phyloP scores from a whole-genome alignment of 2,888 invertebrate genomes.

The Willowsia nigromaculata region DNA sequence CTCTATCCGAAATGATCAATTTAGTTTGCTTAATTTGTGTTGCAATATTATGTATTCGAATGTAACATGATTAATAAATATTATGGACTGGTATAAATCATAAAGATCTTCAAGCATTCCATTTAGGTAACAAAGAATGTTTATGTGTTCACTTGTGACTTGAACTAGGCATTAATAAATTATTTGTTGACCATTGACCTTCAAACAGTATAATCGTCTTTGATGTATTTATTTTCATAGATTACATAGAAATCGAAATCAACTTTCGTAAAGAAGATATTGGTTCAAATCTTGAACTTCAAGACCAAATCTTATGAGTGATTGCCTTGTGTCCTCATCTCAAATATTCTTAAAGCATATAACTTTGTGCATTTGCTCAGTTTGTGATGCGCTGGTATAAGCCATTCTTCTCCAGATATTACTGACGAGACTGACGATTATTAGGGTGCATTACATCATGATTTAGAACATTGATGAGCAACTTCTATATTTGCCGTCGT shows the following conservation, averaged over 20 bases:
- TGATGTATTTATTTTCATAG: background rate
- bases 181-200: conserved; percentile 54
- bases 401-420: conserved; percentile 43
- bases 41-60: too few relatives aligned
- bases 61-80: background rate
- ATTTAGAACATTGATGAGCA: background rate
- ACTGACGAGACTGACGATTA: conserved; percentile 44
- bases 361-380: background rate
- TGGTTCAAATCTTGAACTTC: background rate
- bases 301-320: background rate
- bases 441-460: conserved; percentile 40
- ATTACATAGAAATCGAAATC: background rate
- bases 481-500: background rate
- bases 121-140: background rate
- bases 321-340: too few relatives aligned
- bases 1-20: background rate
- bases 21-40: background rate
- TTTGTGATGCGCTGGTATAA: background rate
- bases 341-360: background rate
- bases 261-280: background rate
- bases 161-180: background rate
- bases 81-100: background rate
- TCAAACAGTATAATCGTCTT: background rate
- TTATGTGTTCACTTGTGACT: background rate
- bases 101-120: background rate